These are phyloP conservation scores for Antitype chi DNA, from an alignment of 2,888 invertebrate species.

Conservation along the genomic window DNA sequence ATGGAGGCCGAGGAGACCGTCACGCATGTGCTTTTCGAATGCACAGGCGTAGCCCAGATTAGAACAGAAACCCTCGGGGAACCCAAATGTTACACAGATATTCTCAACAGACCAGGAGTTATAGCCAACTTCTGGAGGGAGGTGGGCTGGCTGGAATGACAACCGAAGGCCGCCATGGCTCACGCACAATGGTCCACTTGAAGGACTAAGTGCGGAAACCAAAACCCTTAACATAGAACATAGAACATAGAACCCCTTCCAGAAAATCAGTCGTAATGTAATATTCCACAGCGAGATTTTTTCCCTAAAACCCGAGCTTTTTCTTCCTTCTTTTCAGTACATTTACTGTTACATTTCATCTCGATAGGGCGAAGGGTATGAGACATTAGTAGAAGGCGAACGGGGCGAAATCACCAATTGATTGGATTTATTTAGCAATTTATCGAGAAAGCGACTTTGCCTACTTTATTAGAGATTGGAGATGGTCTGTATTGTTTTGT, in stretches of 20 bases:
- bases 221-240: too few relatives aligned
- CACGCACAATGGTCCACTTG: too few relatives aligned
- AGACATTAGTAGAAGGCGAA: slow-evolving; percentile 29
- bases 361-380: slow-evolving; percentile 20
- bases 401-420: slow-evolving; percentile 35
- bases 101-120: too few relatives aligned
- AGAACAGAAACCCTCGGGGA: too few relatives aligned
- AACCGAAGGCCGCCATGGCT: too few relatives aligned
- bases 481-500: slow-evolving; percentile 2
- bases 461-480: neutral
- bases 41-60: too few relatives aligned
- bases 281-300: neutral
- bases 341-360: slow-evolving; percentile 21
- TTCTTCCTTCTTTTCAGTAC: neutral
- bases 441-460: neutral
- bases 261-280: neutral
- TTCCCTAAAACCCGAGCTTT: neutral
- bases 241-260: neutral
- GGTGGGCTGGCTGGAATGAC: too few relatives aligned
- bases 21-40: too few relatives aligned
- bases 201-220: too few relatives aligned
- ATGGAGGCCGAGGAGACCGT: too few relatives aligned
- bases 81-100: too few relatives aligned
- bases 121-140: too few relatives aligned
- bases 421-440: slow-evolving; percentile 47